Conservation (phyloP, 2,113 vertebrate genomes). For the Chaetodon trifascialis region DNA sequence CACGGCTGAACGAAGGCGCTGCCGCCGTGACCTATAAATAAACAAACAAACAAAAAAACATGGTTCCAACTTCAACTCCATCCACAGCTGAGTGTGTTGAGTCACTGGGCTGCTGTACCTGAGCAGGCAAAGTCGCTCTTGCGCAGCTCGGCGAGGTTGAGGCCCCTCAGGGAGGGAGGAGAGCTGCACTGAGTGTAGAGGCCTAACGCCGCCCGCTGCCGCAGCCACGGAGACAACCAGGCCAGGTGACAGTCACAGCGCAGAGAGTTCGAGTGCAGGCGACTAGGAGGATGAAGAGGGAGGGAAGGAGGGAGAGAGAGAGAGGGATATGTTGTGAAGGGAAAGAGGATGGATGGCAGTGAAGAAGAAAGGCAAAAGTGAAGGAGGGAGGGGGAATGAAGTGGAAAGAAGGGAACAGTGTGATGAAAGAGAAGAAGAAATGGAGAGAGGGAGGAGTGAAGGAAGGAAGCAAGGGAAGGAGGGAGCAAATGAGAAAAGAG, state of each 20-base stretch:
- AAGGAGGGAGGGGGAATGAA: background rate
- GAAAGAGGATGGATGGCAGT: too few relatives aligned
- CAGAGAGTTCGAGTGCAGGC: conserved; percentile 93
- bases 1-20: conserved; percentile 86
- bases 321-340: too few relatives aligned
- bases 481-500: background rate
- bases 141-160: conserved; percentile 92
- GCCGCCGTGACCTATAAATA: conserved; percentile 86
- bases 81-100: fast-evolving
- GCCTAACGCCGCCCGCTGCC: conserved; percentile 91
- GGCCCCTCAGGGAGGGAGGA: conserved; percentile 88
- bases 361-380: too few relatives aligned
- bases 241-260: conserved; percentile 94
- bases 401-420: too few relatives aligned
- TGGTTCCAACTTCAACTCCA: fast-evolving
- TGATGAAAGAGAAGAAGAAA: too few relatives aligned
- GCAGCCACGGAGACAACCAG: conserved; percentile 93
- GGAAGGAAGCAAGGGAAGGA: background rate
- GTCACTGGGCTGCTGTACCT: conserved; percentile 75
- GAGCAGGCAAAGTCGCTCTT: conserved; percentile 92
- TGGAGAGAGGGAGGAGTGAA: background rate
- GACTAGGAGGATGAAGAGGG: conserved; percentile 74
- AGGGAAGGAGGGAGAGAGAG: too few relatives aligned
- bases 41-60: background rate
- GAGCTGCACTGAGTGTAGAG: conserved; percentile 93